phyloP scores from a whole-genome alignment of 2,113 vertebrate species.

The Solea solea region DNA sequence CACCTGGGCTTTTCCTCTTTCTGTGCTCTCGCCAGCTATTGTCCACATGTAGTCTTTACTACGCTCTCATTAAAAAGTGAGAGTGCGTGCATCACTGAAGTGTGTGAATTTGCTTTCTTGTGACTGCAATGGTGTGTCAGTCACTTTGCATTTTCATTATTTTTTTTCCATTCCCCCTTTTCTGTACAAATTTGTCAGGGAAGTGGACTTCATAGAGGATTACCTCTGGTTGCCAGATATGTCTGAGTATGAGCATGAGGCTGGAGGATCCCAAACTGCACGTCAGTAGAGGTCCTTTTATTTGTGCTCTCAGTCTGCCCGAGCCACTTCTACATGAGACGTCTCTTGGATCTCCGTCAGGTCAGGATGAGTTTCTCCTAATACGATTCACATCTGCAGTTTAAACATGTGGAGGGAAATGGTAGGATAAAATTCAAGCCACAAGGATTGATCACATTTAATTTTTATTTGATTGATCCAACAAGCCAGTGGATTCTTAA shows the following conservation, averaged over 20 bases:
- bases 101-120: background rate
- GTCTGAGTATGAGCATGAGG: constrained; percentile 28
- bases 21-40: constrained; percentile 21
- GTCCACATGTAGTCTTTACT: background rate
- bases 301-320: constrained; percentile 39
- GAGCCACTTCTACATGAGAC: constrained; percentile 28
- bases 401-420: no score
- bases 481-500: no score
- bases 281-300: constrained; percentile 35
- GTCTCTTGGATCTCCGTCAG: constrained; percentile 12
- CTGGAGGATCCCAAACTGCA: constrained; percentile 11
- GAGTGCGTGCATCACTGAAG: background rate
- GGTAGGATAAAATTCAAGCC: background rate
- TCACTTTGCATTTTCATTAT: constrained; percentile 2
- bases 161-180: constrained; percentile 36
- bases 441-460: background rate
- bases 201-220: constrained; percentile 51
- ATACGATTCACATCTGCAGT: constrained; percentile 26
- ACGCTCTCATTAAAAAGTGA: constrained; percentile 3
- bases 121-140: background rate
- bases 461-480: background rate
- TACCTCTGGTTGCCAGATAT: constrained; percentile 52
- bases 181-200: constrained; percentile 61
- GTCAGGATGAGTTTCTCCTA: constrained; percentile 27
- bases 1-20: constrained; percentile 16